phyloP scores from a whole-genome alignment of 2,797 vertebrate genomes.

The Protonibea diacanthus region DNA sequence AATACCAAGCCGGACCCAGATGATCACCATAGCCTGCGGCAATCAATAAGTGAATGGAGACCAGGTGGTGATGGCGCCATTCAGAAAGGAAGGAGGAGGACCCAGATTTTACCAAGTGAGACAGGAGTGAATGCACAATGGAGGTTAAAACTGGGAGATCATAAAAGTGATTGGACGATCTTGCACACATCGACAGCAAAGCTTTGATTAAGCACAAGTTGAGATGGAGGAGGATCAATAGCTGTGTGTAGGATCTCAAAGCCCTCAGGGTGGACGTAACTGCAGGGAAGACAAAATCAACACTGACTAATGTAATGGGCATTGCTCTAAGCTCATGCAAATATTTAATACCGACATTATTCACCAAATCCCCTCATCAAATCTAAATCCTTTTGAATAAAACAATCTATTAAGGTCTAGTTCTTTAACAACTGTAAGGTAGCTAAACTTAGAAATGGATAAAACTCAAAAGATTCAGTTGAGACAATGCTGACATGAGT shows the following conservation, averaged over 20 bases:
- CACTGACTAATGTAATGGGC: conserved; percentile 1
- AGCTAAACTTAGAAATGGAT: not conserved
- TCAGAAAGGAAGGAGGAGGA: conserved; percentile 71
- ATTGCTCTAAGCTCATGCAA: not conserved
- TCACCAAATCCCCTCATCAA: not conserved
- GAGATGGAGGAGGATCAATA: conserved; percentile 65
- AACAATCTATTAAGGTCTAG: not conserved
- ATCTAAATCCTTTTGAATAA: not conserved
- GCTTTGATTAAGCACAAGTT: conserved; percentile 68
- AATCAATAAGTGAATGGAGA: conserved; percentile 82
- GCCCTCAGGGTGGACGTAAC: conserved; percentile 6
- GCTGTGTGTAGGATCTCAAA: conserved; percentile 47
- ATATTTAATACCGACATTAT: not conserved
- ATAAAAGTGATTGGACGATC: conserved; percentile 64
- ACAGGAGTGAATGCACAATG: conserved; percentile 60
- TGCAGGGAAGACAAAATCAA: not conserved
- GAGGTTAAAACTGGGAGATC: conserved; percentile 60
- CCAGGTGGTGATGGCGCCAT: conserved; percentile 79
- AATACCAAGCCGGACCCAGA: conserved; percentile 77
- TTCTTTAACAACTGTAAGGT: not conserved
- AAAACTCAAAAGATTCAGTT: not conserved
- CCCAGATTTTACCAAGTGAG: conserved; percentile 54
- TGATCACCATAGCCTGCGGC: conserved; percentile 80
- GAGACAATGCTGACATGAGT: not conserved
- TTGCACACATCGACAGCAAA: conserved; percentile 34